A percentile compares a stretch with the other conserved stretches of the same genome.
Evolutionary conservation across 37 sponge, comb jelly and placozoan genomes (phyloP).

Genomic region (Geodia barretti): DNA sequence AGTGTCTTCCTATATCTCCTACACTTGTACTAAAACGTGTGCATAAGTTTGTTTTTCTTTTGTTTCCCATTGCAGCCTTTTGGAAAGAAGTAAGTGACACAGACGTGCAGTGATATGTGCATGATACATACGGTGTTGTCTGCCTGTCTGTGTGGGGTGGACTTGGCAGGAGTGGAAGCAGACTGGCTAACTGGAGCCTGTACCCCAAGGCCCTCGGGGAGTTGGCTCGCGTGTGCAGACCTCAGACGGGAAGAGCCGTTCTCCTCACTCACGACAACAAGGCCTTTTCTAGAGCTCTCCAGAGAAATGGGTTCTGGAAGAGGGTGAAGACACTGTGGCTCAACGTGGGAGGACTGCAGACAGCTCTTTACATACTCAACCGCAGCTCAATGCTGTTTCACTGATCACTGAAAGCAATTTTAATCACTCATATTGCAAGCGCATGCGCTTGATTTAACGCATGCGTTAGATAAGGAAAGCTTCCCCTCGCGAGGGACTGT

Average conservation of each 20-base stretch:
- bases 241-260: conserved; percentile 50
- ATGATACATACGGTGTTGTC: no score
- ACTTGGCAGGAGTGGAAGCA: conserved; percentile 50
- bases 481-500: no score
- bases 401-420: no score
- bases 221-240: conserved; percentile 63
- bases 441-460: no score
- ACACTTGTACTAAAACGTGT: background rate
- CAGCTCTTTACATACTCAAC: conserved; percentile 55
- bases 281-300: conserved; percentile 27
- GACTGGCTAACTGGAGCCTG: conserved; percentile 47
- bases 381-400: no score
- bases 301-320: conserved; percentile 38
- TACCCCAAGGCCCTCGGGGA: conserved; percentile 63
- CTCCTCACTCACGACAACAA: conserved; percentile 74
- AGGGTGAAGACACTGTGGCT: conserved; percentile 35
- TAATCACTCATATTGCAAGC: no score
- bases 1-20: background rate
- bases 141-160: no score
- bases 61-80: conserved; percentile 62
- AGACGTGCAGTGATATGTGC: no score
- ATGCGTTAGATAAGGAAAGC: no score
- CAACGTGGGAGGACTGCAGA: conserved; percentile 67
- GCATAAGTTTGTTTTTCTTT: no score
- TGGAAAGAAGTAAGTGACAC: conserved; percentile 62